phyloP scores from a whole-genome alignment of 2,888 invertebrate species.

The Drosophila histrio region DNA sequence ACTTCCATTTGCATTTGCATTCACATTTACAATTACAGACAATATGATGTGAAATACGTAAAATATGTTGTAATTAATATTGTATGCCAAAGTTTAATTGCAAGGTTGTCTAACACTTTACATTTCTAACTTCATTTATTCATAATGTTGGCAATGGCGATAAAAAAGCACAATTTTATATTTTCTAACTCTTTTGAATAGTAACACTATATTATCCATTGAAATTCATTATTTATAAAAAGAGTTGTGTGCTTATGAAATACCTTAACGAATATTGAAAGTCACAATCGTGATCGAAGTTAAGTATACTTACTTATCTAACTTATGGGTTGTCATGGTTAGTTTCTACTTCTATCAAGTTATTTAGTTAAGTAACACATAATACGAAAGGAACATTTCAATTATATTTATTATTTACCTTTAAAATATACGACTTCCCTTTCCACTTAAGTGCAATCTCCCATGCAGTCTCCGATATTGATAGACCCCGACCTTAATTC shows the following conservation, averaged over 20 bases:
- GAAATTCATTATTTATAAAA: background rate
- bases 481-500: background rate
- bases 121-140: too few relatives aligned
- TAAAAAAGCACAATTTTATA: background rate
- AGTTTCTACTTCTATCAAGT: too few relatives aligned
- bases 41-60: background rate
- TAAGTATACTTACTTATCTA: too few relatives aligned
- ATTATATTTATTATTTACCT: too few relatives aligned
- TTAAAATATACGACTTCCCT: too few relatives aligned
- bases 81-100: background rate
- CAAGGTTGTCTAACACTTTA: background rate
- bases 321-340: too few relatives aligned
- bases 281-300: too few relatives aligned
- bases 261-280: too few relatives aligned
- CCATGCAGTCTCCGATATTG: background rate
- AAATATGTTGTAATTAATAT: constrained; percentile 47
- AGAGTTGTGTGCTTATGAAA: background rate
- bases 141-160: background rate
- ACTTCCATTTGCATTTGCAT: background rate
- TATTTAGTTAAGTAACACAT: too few relatives aligned
- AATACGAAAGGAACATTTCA: too few relatives aligned
- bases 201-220: constrained; percentile 1
- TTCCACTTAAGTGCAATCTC: background rate
- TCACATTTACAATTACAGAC: constrained; percentile 16
- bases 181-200: background rate